phyloP scores from a whole-genome alignment of 2,113 vertebrate genomes.

The Phycodurus eques region DNA sequence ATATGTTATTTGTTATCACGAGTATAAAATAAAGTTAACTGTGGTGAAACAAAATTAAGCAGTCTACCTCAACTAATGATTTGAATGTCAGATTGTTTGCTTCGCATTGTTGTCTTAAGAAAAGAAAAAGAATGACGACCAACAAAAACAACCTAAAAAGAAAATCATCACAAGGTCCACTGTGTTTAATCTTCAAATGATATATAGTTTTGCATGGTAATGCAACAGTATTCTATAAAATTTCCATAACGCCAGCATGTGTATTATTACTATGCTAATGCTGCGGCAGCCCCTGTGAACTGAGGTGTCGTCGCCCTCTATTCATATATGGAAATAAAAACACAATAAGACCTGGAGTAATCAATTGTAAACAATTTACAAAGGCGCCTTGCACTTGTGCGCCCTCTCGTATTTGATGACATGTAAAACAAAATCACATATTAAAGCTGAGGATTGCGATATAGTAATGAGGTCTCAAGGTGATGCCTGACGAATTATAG shows the following conservation, averaged over 20 bases:
- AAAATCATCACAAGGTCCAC: neutral
- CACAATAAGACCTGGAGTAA: slow-evolving; percentile 46
- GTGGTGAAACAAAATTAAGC: neutral
- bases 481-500: slow-evolving; percentile 17
- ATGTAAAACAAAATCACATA: slow-evolving; percentile 44
- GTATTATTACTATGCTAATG: slow-evolving; percentile 62
- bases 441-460: slow-evolving; percentile 31
- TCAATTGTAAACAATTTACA: slow-evolving; percentile 56
- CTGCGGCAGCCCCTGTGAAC: slow-evolving; percentile 10
- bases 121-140: neutral
- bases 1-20: too few relatives aligned
- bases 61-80: neutral
- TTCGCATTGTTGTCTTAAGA: neutral
- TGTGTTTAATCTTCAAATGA: neutral
- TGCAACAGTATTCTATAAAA: slow-evolving; percentile 33
- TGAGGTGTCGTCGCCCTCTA: slow-evolving; percentile 35
- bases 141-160: neutral
- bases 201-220: slow-evolving; percentile 26
- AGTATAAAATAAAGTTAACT: too few relatives aligned
- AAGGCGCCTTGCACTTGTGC: slow-evolving; percentile 19
- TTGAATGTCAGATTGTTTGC: neutral
- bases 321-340: slow-evolving; percentile 37
- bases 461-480: slow-evolving; percentile 42
- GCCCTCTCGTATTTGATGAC: slow-evolving; percentile 48
- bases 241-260: slow-evolving; percentile 49